A percentile compares a stretch with the other conserved stretches of the same genome.
phyloP scores from a whole-genome alignment of 1,140 invertebrate genomes.

The Drosophila persimilis region DNA sequence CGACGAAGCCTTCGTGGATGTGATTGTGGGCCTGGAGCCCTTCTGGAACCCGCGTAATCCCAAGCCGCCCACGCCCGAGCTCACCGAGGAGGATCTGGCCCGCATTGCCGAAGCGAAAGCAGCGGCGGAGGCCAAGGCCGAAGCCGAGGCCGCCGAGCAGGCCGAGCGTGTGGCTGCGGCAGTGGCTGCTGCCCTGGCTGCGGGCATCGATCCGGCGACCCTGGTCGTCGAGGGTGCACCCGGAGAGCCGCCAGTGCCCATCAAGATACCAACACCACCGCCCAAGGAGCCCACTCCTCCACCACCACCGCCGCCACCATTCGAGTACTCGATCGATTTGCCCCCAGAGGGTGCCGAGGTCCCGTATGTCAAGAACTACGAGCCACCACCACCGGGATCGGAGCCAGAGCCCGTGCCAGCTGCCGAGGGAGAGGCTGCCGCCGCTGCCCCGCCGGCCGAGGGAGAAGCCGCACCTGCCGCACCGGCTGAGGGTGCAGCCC shows the following conservation, averaged over 20 bases:
- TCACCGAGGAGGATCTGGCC: slow-evolving; percentile 67
- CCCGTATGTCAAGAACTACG: slow-evolving; percentile 82
- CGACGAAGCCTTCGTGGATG: slow-evolving; percentile 97
- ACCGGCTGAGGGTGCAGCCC: slow-evolving; percentile 72
- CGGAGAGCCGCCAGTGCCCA: slow-evolving; percentile 77
- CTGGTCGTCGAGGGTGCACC: slow-evolving; percentile 82
- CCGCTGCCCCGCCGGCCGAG: slow-evolving; percentile 79
- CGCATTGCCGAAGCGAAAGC: slow-evolving; percentile 73
- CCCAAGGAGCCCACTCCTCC: slow-evolving; percentile 81
- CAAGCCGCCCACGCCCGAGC: slow-evolving; percentile 81
- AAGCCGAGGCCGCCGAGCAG: slow-evolving; percentile 68
- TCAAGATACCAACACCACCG: slow-evolving; percentile 63
- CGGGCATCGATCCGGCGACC: slow-evolving; percentile 29
- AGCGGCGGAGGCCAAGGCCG: slow-evolving; percentile 70
- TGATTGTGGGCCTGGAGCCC: slow-evolving; percentile 88
- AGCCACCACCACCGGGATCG: slow-evolving; percentile 81
- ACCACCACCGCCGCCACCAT: slow-evolving; percentile 83
- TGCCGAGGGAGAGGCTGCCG: slow-evolving; percentile 72
- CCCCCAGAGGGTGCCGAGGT: slow-evolving; percentile 83
- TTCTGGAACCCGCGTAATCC: slow-evolving; percentile 82
- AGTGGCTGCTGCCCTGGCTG: slow-evolving; percentile 53
- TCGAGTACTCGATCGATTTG: slow-evolving; percentile 83
- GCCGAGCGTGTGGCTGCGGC: slow-evolving; percentile 69
- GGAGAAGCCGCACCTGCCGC: slow-evolving; percentile 63
- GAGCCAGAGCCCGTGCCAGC: slow-evolving; percentile 78